phyloP scores from a whole-genome alignment of 1,140 invertebrate genomes.

The Heliconius hewitsoni region DNA sequence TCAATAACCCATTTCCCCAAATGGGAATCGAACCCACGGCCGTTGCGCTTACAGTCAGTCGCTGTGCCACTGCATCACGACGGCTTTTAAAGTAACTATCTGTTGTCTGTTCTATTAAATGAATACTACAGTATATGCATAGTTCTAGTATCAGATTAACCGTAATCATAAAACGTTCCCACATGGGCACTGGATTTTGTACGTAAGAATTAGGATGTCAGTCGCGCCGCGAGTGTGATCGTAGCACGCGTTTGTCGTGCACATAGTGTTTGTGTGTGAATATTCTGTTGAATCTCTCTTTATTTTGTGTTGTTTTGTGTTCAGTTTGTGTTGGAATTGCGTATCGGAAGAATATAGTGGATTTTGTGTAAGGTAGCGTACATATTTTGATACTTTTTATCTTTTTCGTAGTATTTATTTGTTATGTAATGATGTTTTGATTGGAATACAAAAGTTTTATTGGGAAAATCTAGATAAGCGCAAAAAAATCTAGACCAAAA shows the following conservation, averaged over 20 bases:
- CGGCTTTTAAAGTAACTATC: too few species aligned
- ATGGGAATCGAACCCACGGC: too few species aligned
- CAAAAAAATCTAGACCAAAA: not conserved
- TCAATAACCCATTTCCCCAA: too few species aligned
- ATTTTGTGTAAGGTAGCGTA: not conserved
- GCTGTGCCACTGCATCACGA: too few species aligned
- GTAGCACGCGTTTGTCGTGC: slow-evolving; percentile 49
- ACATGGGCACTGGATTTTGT: slow-evolving; percentile 40
- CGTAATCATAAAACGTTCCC: slow-evolving; percentile 36
- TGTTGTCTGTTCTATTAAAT: not conserved
- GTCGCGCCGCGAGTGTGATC: slow-evolving; percentile 57
- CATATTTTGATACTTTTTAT: not conserved
- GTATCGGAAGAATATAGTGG: not conserved
- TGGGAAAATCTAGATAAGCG: not conserved
- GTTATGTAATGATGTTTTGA: not conserved
- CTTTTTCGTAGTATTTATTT: not conserved
- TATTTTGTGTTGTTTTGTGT: not conserved
- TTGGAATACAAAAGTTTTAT: not conserved
- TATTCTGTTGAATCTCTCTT: not conserved
- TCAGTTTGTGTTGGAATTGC: not conserved
- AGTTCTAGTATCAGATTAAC: slow-evolving; percentile 26
- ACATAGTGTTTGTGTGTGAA: not conserved
- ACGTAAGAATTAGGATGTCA: slow-evolving; percentile 53
- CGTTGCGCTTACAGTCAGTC: too few species aligned
- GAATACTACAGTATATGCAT: not conserved